Base-by-base conservation (phyloP, 2,797 vertebrate species). In the Rhinogobio ventralis region DNA sequence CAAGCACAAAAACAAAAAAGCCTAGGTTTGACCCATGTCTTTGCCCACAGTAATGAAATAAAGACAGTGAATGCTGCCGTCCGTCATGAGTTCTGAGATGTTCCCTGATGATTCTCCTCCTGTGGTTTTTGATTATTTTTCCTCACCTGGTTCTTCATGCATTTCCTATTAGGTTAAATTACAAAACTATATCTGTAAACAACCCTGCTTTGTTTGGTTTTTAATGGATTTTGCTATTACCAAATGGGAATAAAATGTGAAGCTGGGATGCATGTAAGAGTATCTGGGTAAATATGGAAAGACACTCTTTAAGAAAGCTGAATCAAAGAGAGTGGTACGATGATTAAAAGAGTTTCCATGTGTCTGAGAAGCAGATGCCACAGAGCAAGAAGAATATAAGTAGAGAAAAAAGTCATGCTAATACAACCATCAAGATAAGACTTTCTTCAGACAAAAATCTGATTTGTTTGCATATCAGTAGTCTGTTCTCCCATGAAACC, bases 21-120 rank as follows among this genome's bases (percentile, higher is more conserved):
- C 89, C 87, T 85, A 88, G 92, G 91, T 91, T 90, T 88, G 93
- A 91, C 89, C 91, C 86, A 81, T 89, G 89, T 88, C 86, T 89
- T 86, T 87, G 81, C 88, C 90, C 89, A 92, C 86, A 89, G 91
- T 91, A 64, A 90, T 90, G 87, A 86, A 81, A 60, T 73, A 36
- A 86, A 86, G 83, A 86, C 78, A 79, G 66, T 72, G 49, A 83
- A 75, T 46, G 39, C 45, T 14, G 39, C 28, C 60, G 0, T 67
- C 36, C 46, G 28, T 30, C 53, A 55, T 49, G 51, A 77, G 25
- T 60, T 86, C 46, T 67, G 55, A 15, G 57, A 42, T 46, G 83
- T 64, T 71, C 51, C n/a, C 25, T 84, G 49, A 42, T 82, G 49
- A 68, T 69, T 66, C 72, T 80, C 64, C 46, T 80, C 62, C 15